These are phyloP conservation scores for Schizopygopsis pylzovi DNA, from an alignment of 2,797 vertebrate genomes.

Conservation along the genomic window DNA sequence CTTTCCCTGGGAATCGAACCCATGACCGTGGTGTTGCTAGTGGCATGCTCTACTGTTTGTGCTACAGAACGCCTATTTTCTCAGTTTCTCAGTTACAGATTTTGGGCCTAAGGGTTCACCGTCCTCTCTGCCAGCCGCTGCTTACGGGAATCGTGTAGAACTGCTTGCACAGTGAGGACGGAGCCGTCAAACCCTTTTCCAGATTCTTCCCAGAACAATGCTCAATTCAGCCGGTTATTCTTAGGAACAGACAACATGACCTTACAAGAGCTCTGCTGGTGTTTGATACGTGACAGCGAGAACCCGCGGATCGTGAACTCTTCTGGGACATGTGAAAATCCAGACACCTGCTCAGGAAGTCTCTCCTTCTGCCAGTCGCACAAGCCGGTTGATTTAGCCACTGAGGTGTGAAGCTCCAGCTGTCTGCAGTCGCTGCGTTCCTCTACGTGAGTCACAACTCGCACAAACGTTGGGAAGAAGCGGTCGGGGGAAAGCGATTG, in stretches of 20 bases:
- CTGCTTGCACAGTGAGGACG: constrained; percentile 24
- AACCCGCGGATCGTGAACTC: constrained; percentile 18
- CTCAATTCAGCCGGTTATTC: constrained; percentile 31
- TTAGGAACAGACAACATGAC: constrained; percentile 20
- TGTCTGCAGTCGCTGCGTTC: constrained; percentile 54
- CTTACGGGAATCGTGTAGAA: constrained; percentile 51
- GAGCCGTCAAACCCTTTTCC: constrained; percentile 27
- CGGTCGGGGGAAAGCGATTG: constrained; percentile 53
- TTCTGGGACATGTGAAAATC: constrained; percentile 42
- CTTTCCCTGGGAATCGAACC: not conserved
- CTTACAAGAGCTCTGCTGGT: constrained; percentile 3
- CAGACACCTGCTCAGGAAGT: constrained; percentile 51
- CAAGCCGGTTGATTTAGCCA: constrained; percentile 56
- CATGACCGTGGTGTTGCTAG: not conserved
- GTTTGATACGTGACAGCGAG: constrained; percentile 40
- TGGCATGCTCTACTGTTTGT: not conserved
- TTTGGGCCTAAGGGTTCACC: not conserved
- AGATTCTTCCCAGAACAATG: constrained; percentile 3
- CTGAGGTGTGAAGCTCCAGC: constrained; percentile 51
- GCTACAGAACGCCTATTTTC: not conserved
- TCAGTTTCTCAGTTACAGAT: not conserved
- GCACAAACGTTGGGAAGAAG: constrained; percentile 50
- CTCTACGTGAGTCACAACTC: constrained; percentile 54
- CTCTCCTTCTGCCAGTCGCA: constrained; percentile 26
- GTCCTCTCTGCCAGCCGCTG: constrained; percentile 22